Base-by-base conservation (phyloP, 2,888 invertebrate genomes). In the Pecten maximus region DNA sequence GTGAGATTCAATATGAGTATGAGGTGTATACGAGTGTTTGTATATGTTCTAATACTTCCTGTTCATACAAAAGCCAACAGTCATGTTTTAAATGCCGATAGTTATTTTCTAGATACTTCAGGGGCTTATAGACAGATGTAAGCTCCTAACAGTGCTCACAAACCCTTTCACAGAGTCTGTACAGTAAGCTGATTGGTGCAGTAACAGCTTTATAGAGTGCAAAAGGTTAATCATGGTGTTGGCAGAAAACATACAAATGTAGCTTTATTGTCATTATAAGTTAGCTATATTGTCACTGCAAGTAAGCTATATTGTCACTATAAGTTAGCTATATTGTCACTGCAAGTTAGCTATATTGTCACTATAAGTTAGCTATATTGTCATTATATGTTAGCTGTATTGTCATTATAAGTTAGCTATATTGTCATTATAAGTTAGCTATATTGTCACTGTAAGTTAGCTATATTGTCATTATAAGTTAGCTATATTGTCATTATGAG, bases 21-120 rank as follows among this genome's bases (percentile, higher is more conserved):
- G 35, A 4, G 16, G 0, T 74, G 74, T 74, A 74, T 74, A 35
- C 35, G 2, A 10, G 23, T 54, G 50, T 54, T 54, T 54, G 23
- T 2, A 74, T 74, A 74, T 74, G 74, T 28, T 74, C 28, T 74
- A 74, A 74, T 35, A 74, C 74, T 74, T 74, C 74, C 74, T 74
- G 74, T 35, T 35, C 16, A 16, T 74, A 74, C 35, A 74, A 35
- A 74, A 74, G 28, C 74, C 74, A 74, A 35, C 35, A 35, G 28
- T 35, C 35, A 74, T 74, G 6, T 74, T 74, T 74, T 74, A 74
- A 74, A 28, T 74, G 74, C 35, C 23, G 10, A 28, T 8, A 12
- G 15, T 74, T 74, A 35, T 74, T 23, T 60, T 28, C 10, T 74
- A 28, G 74, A 74, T 74, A 74, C 60, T 60, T n/a, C 44, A 44